Percentiles rank a stretch among this genome's conserved stretches.
Conservation (phyloP, 2,113 vertebrate genomes). For the Isurus oxyrinchus region DNA sequence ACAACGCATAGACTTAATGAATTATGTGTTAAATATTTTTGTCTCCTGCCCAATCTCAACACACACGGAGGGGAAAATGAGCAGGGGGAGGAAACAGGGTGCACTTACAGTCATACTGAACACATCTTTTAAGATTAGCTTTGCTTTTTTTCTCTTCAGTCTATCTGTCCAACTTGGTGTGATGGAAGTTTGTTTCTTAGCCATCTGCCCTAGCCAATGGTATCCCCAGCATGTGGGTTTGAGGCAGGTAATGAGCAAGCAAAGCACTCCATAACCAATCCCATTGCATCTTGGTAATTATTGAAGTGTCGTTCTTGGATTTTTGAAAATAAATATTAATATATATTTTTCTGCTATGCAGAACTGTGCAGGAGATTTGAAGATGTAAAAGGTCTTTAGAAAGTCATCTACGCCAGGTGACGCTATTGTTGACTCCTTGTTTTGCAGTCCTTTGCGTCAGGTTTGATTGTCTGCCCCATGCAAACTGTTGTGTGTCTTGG, state of each 20-base stretch:
- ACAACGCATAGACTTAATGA: neutral
- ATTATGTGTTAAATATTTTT: neutral
- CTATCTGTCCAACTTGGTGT: neutral
- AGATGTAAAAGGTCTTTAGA: neutral
- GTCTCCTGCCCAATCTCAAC: neutral
- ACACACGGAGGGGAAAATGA: neutral
- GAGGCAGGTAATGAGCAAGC: neutral
- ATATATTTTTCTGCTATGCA: slow-evolving; percentile 28
- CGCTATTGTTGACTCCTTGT: neutral
- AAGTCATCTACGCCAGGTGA: slow-evolving; percentile 4
- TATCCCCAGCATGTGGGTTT: slow-evolving; percentile 27
- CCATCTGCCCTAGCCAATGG: slow-evolving; percentile 24
- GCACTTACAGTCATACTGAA: neutral
- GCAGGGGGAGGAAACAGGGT: neutral
- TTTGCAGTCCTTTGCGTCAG: neutral
- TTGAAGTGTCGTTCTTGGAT: slow-evolving; percentile 5
- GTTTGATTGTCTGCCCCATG: neutral
- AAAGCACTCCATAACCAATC: slow-evolving; percentile 2
- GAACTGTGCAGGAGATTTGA: slow-evolving; percentile 26
- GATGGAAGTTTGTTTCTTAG: neutral
- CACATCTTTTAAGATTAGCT: neutral
- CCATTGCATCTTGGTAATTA: slow-evolving; percentile 19
- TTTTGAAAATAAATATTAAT: slow-evolving; percentile 29
- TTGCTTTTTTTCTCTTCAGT: neutral
- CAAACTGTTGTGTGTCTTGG: neutral